Conservation (phyloP, 2,797 vertebrate genomes). For the Rhabdophis nuchalis region DNA sequence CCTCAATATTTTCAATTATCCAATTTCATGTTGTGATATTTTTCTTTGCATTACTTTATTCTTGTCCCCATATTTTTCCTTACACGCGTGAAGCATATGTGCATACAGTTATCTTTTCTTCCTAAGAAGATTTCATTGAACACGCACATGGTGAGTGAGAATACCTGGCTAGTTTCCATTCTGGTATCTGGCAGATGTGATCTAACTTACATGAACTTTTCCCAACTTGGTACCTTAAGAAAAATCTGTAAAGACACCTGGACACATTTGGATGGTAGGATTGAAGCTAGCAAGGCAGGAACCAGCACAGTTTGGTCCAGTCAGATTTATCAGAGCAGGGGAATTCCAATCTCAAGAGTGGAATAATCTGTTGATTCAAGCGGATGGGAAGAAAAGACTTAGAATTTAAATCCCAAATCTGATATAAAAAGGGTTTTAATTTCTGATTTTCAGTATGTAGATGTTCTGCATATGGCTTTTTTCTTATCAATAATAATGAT, state of each 20-base stretch:
- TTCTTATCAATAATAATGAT: not conserved
- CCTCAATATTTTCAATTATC: not conserved
- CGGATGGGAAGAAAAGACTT: not conserved
- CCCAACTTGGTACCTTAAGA: not conserved
- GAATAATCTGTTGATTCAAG: not conserved
- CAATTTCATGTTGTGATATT: not conserved
- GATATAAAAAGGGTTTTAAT: not conserved
- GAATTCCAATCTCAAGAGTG: not conserved
- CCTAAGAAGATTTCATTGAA: not conserved
- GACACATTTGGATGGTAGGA: not conserved
- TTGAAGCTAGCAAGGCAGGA: not conserved
- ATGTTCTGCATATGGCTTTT: not conserved
- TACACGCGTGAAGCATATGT: not conserved
- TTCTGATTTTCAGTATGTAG: not conserved
- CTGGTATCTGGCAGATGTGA: not conserved
- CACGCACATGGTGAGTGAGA: not conserved
- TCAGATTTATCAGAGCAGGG: not conserved
- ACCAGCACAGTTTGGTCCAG: not conserved
- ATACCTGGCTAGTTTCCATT: not conserved
- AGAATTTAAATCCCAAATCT: not conserved
- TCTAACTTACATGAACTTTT: not conserved
- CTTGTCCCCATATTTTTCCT: not conserved
- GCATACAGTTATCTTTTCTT: not conserved
- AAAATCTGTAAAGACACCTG: not conserved
- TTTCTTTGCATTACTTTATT: not conserved